A percentile compares a stretch with the other conserved stretches of the same genome.
These are phyloP conservation scores for Thryonomys swinderianus DNA, from an alignment of 2,113 vertebrate genomes.

Conservation along the genomic window DNA sequence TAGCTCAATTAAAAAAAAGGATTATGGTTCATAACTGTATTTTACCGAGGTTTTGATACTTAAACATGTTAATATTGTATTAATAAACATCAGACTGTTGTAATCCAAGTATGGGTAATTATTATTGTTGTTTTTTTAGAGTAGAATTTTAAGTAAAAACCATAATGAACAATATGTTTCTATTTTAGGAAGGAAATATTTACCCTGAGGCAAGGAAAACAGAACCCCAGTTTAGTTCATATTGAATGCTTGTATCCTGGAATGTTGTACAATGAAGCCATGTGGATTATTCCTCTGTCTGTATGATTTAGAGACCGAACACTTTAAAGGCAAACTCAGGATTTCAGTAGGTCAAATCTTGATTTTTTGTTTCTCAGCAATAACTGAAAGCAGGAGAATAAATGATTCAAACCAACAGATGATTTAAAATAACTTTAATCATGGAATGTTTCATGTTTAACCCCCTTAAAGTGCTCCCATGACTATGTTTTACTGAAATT, in stretches of 20 bases:
- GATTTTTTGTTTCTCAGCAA: background rate
- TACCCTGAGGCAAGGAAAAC: background rate
- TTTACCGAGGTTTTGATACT: constrained; percentile 30
- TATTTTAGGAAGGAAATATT: constrained; percentile 32
- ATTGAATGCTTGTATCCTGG: background rate
- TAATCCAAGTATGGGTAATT: background rate
- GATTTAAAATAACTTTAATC: constrained; percentile 20
- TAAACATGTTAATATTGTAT: constrained; percentile 43
- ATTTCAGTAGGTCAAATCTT: constrained; percentile 45
- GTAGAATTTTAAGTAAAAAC: constrained; percentile 17
- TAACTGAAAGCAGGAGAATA: constrained; percentile 13
- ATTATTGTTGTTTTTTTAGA: background rate
- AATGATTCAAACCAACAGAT: background rate
- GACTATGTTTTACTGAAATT: background rate
- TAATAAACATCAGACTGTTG: background rate
- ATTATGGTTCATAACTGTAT: background rate
- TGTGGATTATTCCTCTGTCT: background rate
- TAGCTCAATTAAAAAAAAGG: background rate
- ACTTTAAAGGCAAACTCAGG: constrained; percentile 43
- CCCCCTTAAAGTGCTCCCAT: background rate
- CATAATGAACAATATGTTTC: background rate
- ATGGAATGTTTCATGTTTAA: background rate
- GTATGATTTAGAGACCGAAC: background rate
- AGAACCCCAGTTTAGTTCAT: background rate
- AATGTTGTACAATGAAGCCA: background rate